Evolutionary conservation across 2,888 invertebrate species (phyloP), one percentile per base, ranked within the genome.

Genomic region (Sarcophaga variegata): DNA sequence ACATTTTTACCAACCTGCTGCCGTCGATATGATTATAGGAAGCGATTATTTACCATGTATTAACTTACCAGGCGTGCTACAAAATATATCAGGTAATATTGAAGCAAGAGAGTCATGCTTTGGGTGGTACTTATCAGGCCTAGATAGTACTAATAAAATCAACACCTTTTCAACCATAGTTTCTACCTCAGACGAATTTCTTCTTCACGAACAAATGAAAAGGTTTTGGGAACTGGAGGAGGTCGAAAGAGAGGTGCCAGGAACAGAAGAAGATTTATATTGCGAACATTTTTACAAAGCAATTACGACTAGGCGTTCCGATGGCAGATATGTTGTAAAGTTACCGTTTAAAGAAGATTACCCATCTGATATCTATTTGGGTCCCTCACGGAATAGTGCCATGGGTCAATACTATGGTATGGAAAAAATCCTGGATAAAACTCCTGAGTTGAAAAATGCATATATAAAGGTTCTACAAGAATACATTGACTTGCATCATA

Each of bases 1-100:
- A 45, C 49, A 69, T 37, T 80, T 80, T 45, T 37, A 20, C 20
- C 71, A 66, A 71, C 80, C 72, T 17, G 27, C n/a, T 12, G 47
- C 70, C 10, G 64, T 79, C 2, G 70, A 79, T 12, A 49, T 71
- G 47, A 79, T 64, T 14, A 79, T 71, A 14, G 66, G 66, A 14
- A 80, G 71, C 12, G 72, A 72, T 37, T 80, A 72, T 37, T 11
- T 80, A 45, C 75, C 81, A 4, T 60, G 45, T 59, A 71, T 71
- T 17, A 71, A 71, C 25, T 10, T 71, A 25, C 12, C n/a, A 11
- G 49, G 71, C 10, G 59, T 71, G 11, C 45, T 6, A 17, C 27
- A n/a, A 67, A 67, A 47, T 11, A 20, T 67, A 67, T 20, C n/a
- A n/a, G 27, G 27, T 2, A 25, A 25, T 17, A 4, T 64, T 10